These are phyloP conservation scores for Stegophylla sp. DNA, from an alignment of 2,888 invertebrate species.

Conservation along the genomic window DNA sequence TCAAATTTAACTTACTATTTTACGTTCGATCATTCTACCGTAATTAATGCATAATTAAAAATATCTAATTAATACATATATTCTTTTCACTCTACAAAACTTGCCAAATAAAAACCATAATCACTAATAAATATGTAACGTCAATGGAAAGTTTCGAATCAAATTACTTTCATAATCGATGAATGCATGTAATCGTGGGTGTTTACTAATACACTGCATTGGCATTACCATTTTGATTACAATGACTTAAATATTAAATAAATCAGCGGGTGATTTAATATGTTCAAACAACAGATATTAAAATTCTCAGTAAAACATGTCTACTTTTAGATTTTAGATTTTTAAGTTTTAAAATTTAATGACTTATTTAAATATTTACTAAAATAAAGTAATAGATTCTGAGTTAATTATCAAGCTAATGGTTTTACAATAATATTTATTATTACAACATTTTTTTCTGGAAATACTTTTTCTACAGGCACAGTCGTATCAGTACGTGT, in stretches of 20 bases:
- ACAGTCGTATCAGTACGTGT: too few relatives aligned
- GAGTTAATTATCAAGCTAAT: too few relatives aligned
- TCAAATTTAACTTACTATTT: too few relatives aligned
- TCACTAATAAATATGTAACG: conserved; percentile 42
- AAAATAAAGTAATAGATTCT: too few relatives aligned
- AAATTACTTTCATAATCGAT: conserved; percentile 35
- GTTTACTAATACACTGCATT: conserved; percentile 16
- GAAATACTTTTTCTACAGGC: too few relatives aligned
- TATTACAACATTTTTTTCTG: too few relatives aligned
- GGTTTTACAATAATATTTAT: too few relatives aligned
- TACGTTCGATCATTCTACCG: too few relatives aligned
- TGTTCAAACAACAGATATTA: neutral
- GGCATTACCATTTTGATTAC: neutral
- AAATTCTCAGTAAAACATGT: neutral
- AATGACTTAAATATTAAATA: neutral
- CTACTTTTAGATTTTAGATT: neutral
- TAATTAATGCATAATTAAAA: neutral
- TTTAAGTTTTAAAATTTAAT: too few relatives aligned
- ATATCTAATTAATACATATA: neutral
- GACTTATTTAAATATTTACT: too few relatives aligned
- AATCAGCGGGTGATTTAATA: neutral
- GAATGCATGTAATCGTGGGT: conserved; percentile 13
- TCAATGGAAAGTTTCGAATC: conserved; percentile 42
- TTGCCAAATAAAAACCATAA: conserved; percentile 44
- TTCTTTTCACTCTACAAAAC: conserved; percentile 25